Percentiles rank a stretch among this genome's conserved stretches.
These are phyloP conservation scores for Addax nasomaculatus DNA, from an alignment of 2,113 vertebrate genomes.

Conservation along the genomic window DNA sequence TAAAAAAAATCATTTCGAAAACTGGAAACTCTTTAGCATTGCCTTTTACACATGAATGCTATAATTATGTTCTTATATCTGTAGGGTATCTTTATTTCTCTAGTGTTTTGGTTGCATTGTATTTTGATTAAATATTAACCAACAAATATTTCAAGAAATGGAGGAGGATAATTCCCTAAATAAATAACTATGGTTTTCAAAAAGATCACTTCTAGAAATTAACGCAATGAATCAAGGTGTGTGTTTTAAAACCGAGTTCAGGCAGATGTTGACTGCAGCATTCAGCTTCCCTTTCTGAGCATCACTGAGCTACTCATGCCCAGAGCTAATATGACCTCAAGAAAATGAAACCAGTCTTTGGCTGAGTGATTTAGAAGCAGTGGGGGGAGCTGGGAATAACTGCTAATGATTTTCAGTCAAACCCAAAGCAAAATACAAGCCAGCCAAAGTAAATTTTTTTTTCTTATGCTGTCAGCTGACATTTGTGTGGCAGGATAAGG, in stretches of 20 bases:
- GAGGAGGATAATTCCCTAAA: slow-evolving; percentile 21
- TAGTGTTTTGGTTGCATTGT: slow-evolving; percentile 14
- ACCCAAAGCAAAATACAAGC: slow-evolving; percentile 55
- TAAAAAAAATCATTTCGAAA: slow-evolving; percentile 38
- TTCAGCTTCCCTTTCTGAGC: not conserved
- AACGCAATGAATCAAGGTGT: slow-evolving; percentile 9
- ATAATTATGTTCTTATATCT: slow-evolving; percentile 52
- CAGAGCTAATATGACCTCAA: slow-evolving; percentile 57
- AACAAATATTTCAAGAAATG: slow-evolving; percentile 39
- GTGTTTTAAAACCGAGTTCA: not conserved
- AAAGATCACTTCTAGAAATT: slow-evolving; percentile 18
- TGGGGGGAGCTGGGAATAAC: slow-evolving; percentile 41
- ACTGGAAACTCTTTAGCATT: slow-evolving; percentile 2
- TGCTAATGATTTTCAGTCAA: slow-evolving; percentile 56
- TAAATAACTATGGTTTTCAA: slow-evolving; percentile 27
- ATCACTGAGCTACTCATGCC: slow-evolving; percentile 17
- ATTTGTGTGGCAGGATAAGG: slow-evolving; percentile 52
- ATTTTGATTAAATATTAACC: slow-evolving; percentile 64
- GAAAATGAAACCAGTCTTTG: slow-evolving; percentile 58
- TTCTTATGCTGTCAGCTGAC: slow-evolving; percentile 35
- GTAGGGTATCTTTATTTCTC: slow-evolving; percentile 52
- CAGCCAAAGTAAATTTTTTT: slow-evolving; percentile 61
- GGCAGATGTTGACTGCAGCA: not conserved
- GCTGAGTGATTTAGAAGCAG: slow-evolving; percentile 52
- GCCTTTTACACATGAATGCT: slow-evolving; percentile 39